Conservation (phyloP, 2,113 vertebrate genomes). For the Xiphophorus hellerii region DNA sequence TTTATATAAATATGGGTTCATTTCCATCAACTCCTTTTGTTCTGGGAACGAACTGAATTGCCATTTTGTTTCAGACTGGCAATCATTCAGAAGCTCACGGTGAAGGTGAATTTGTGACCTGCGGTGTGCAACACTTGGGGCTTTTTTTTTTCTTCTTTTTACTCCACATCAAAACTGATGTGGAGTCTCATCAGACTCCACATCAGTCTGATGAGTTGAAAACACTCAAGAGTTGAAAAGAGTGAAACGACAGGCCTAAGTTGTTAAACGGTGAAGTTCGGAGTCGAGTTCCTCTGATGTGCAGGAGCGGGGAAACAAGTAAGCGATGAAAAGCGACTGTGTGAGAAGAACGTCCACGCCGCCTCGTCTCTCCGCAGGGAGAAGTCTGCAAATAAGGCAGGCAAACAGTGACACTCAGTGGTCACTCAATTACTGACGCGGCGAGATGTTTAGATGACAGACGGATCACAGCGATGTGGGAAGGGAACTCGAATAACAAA, state of each 20-base stretch:
- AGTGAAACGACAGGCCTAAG: background rate
- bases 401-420: slow-evolving; percentile 63
- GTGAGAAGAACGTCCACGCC: background rate
- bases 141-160: background rate
- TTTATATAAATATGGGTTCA: background rate
- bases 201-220: too few relatives aligned
- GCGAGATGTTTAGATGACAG: background rate
- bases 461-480: too few relatives aligned
- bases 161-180: background rate
- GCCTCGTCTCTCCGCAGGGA: slow-evolving; percentile 16
- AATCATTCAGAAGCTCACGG: slow-evolving; percentile 1
- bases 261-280: slow-evolving; percentile 11
- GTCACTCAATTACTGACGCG: background rate
- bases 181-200: too few relatives aligned
- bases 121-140: background rate
- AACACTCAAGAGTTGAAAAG: background rate
- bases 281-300: slow-evolving; percentile 42
- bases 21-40: background rate
- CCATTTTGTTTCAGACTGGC: slow-evolving; percentile 14
- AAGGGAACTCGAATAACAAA: too few relatives aligned
- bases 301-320: slow-evolving; percentile 41
- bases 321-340: background rate
- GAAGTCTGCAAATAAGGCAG: slow-evolving; percentile 4
- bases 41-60: slow-evolving; percentile 11
- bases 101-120: background rate